Base-by-base conservation (phyloP, 2,113 vertebrate genomes). In the Lepus europaeus region DNA sequence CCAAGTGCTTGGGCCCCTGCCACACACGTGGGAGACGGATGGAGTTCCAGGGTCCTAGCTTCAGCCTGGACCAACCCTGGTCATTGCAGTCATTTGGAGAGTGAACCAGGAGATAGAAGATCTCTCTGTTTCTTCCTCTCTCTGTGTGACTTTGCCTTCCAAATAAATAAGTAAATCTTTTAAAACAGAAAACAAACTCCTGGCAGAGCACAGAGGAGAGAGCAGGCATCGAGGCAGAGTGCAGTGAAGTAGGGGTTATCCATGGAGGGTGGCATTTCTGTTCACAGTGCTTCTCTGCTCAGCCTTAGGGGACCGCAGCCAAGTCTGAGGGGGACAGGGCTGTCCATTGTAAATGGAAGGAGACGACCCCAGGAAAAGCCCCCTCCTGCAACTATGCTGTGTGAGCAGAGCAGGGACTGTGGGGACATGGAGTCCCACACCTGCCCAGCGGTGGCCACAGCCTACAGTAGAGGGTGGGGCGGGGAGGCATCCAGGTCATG, bases 381-480 rank as follows among this genome's bases (percentile, higher is more conserved):
- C 33, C 13, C 63, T 45, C 14, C 4, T 1, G 59, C n/a, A 49
- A 59, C 22, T 19, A 29, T 3, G 7, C 68, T 0, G 29, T 12
- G 72, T 11, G 23, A n/a, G 29, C 2, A 6, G 20, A 59, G 56
- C 56, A 59, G 56, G 56, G 77, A 39, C 23, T 3, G 1, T 45
- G 45, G 45, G 45, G 45, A 45, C 45, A 45, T 13, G 23, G 77
- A 29, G 59, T 39, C 39, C 68, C 59, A 74, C 22, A 17, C 4
- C 10, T 31, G 39, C 23, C 29, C 23, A 19, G n/a, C 1, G 0
- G 78, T 0, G 0, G 27, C 13, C 33, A 13, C 2, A 2, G n/a
- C 56, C 45, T 0, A 0, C 85, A 2, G n/a, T 3, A 10, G 33
- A 33, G 45, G 45, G 45, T 45, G 45, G 45, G 45, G 45, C 45